Percentiles rank a stretch among this genome's conserved stretches.
Conservation (phyloP, 2,888 invertebrate genomes). For the Vannuccia rotundouncinata region DNA sequence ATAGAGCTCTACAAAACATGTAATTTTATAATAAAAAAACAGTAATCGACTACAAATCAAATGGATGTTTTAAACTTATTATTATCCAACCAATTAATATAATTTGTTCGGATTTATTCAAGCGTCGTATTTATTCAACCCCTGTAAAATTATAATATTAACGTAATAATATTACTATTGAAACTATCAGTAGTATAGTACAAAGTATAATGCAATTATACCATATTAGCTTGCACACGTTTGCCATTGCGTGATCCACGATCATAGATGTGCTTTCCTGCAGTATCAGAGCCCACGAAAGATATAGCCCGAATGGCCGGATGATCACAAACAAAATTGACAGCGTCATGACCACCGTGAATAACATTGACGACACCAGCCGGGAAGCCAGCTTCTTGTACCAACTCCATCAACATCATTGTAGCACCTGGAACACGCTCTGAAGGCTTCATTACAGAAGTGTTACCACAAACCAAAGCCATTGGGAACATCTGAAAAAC, state of each 20-base stretch:
- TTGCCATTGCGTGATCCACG: constrained; percentile 83
- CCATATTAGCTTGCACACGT: constrained; percentile 92
- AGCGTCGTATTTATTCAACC: too few species aligned
- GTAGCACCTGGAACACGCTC: constrained; percentile 95
- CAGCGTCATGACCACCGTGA: constrained; percentile 86
- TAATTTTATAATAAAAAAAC: too few species aligned
- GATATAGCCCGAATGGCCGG: constrained; percentile 92
- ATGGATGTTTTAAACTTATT: too few species aligned
- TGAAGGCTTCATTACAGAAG: constrained; percentile 85
- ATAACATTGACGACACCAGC: constrained; percentile 90
- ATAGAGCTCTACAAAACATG: too few species aligned
- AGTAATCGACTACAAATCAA: too few species aligned
- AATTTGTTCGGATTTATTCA: too few species aligned
- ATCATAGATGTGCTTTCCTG: constrained; percentile 88
- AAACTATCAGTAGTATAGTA: too few species aligned
- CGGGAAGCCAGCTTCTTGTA: constrained; percentile 87
- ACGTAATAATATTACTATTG: too few species aligned
- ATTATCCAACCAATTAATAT: too few species aligned
- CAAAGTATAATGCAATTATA: constrained; percentile 42
- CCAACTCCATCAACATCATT: constrained; percentile 83
- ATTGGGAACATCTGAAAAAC: constrained; percentile 63
- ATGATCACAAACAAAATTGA: constrained; percentile 93
- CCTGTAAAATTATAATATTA: too few species aligned
- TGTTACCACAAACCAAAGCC: constrained; percentile 77
- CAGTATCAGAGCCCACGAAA: constrained; percentile 92